Percentiles rank a stretch among this genome's conserved stretches.
phyloP scores from a whole-genome alignment of 2,888 invertebrate species.

The Nemotelus nigrinus region DNA sequence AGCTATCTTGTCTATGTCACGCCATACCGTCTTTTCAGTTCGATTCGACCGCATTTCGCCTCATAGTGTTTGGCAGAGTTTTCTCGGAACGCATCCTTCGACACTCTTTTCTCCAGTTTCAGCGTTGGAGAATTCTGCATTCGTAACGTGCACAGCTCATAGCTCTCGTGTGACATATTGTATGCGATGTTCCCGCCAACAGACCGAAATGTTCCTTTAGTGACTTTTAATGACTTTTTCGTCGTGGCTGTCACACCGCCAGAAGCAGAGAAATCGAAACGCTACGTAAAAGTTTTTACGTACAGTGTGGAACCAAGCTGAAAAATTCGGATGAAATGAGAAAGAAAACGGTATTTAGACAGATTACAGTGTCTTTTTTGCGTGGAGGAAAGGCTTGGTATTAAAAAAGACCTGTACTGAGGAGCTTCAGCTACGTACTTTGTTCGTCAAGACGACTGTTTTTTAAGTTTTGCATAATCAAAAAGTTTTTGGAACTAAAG shows the following conservation, averaged over 20 bases:
- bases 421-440: too few species aligned
- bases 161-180: constrained; percentile 33
- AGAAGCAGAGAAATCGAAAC: background rate
- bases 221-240: constrained; percentile 35
- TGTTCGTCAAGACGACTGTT: too few species aligned
- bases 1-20: background rate
- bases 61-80: background rate
- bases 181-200: background rate
- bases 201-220: constrained; percentile 7
- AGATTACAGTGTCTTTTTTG: too few species aligned
- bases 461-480: too few species aligned
- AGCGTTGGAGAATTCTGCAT: too few species aligned
- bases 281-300: background rate
- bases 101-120: background rate
- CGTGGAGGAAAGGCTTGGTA: too few species aligned
- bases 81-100: background rate
- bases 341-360: too few species aligned
- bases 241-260: background rate
- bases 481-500: too few species aligned
- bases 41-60: background rate
- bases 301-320: background rate
- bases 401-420: too few species aligned
- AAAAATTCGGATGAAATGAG: too few species aligned
- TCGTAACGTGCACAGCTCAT: too few species aligned
- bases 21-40: background rate